phyloP scores from a whole-genome alignment of 2,113 vertebrate genomes.

The Otocyon megalotis region DNA sequence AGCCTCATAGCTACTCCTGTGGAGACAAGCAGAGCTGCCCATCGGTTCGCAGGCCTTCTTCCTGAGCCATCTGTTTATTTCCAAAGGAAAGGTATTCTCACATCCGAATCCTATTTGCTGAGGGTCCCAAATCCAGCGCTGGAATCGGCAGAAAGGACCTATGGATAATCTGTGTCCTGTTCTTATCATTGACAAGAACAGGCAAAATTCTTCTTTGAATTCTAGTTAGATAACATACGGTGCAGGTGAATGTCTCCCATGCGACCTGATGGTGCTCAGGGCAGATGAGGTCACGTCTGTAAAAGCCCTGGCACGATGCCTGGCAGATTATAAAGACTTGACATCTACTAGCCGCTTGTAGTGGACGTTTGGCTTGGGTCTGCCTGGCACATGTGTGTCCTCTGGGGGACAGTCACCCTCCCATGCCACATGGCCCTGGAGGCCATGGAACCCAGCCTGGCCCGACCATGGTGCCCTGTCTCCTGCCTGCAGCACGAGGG shows the following conservation, averaged over 20 bases:
- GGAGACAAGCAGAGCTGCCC: not conserved
- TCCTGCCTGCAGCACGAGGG: not conserved
- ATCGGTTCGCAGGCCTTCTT: not conserved
- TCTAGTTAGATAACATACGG: no score
- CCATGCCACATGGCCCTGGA: not conserved
- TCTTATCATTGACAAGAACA: not conserved
- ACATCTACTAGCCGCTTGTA: not conserved
- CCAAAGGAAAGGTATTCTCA: slow-evolving; percentile 11
- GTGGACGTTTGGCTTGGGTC: not conserved
- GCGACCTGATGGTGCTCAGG: not conserved
- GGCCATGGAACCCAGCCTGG: not conserved
- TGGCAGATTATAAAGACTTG: not conserved
- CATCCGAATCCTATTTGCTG: not conserved
- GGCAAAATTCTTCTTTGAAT: not conserved
- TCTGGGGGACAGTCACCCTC: not conserved
- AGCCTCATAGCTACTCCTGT: not conserved
- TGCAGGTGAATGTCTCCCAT: not conserved
- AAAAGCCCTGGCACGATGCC: not conserved
- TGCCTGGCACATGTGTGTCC: not conserved
- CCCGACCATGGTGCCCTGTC: not conserved
- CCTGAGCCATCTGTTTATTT: not conserved
- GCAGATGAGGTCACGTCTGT: not conserved
- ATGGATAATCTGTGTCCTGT: not conserved
- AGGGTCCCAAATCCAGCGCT: not conserved
- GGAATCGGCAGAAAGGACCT: not conserved